These are phyloP conservation scores for Auanema sp. DNA, from an alignment of 2,888 invertebrate genomes.

Conservation along the genomic window DNA sequence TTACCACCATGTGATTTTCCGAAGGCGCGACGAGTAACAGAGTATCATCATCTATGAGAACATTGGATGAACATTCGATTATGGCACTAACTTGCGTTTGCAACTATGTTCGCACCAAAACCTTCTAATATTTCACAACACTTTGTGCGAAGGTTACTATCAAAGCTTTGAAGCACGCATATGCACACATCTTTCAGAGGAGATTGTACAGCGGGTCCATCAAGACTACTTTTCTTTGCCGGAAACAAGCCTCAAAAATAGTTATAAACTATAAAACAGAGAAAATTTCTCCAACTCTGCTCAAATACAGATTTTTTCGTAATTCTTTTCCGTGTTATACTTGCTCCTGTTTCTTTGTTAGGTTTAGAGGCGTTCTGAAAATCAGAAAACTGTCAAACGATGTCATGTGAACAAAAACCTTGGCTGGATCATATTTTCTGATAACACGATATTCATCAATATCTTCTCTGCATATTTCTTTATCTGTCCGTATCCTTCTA, in stretches of 20 bases:
- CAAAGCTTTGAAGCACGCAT: constrained; percentile 28
- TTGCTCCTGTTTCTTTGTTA: background rate
- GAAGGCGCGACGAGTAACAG: constrained; percentile 21
- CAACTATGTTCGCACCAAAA: constrained; percentile 45
- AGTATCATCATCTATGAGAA: constrained; percentile 14
- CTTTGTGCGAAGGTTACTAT: constrained; percentile 19
- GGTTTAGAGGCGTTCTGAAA: background rate
- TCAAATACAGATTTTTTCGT: constrained; percentile 14
- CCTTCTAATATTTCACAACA: constrained; percentile 41
- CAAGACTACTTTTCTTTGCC: background rate
- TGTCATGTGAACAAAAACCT: constrained; percentile 5
- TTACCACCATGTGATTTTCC: constrained; percentile 16
- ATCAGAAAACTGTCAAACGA: no score
- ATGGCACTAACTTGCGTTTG: constrained; percentile 35
- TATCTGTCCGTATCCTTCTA: constrained; percentile 47
- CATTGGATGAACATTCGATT: background rate
- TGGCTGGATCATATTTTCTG: constrained; percentile 17
- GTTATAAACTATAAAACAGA: background rate
- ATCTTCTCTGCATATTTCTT: constrained; percentile 23
- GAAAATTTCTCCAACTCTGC: background rate
- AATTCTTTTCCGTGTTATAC: constrained; percentile 13
- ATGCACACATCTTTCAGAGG: constrained; percentile 27
- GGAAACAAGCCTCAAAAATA: background rate
- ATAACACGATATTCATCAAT: constrained; percentile 17
- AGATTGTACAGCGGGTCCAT: background rate